Evolutionary conservation across 2,888 invertebrate species (phyloP), one percentile per base, ranked within the genome.

Genomic region (Kuschelorhynchus macadamiae): DNA sequence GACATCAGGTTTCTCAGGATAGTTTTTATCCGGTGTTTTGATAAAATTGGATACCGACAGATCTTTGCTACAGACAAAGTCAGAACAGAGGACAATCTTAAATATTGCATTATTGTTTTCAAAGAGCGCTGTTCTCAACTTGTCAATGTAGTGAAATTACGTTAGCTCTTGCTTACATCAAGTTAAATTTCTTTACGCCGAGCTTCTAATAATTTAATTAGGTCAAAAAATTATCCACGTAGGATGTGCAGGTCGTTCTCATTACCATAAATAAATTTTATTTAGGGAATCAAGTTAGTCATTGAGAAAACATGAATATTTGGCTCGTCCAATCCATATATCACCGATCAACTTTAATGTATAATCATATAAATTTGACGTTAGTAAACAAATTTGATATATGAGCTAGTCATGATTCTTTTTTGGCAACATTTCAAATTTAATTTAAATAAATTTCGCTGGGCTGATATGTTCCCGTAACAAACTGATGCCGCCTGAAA

Each of bases 331-430:
- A n/a, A 3, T 4, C n/a, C 39, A 42, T 42, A 42, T 16, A 42
- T 42, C 42, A 42, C 16, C 16, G 11, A 42, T 42, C 16, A 42
- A 17, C 42, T 42, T 42, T 42, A 42, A 42, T 42, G 42, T 17
- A 16, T 11, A 4, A 42, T 17, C 42, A 42, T 42, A 42, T 42
- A 42, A 42, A 42, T 42, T 42, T 42, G 42, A 42, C 42, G 42
- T 42, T 42, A 25, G 60, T 60, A 66, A 66, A 66, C 66, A 66
- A 53, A 33, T 66, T 59, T 65, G 50, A 65, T 57, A 57, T 50
- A 65, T 50, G 32, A 33, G 39, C 57, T 57, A 57, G 44, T 57
- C 56, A 39, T 56, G 47, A 32, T 57, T 62, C 21, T 36, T 36
- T 65, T 65, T 57, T 65, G 64, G 64, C 64, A 47, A 11, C 21